These are phyloP conservation scores for Ceratotherium simum DNA, from an alignment of 2,113 vertebrate species.

Conservation along the genomic window DNA sequence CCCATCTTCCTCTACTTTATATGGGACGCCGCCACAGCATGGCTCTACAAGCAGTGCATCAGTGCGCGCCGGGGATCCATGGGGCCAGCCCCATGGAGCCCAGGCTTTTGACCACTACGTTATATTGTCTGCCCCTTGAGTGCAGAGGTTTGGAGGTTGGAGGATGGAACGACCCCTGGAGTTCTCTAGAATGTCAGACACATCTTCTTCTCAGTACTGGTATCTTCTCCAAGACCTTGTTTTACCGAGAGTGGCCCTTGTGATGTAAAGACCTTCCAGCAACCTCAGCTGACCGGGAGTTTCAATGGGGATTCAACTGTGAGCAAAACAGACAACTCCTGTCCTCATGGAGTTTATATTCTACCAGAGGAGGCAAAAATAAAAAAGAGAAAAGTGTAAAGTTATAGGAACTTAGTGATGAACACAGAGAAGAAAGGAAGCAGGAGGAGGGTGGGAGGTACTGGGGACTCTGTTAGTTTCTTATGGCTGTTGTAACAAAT, in stretches of 20 bases:
- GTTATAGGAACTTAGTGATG: not conserved
- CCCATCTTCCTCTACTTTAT: too few species aligned
- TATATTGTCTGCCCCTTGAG: not conserved
- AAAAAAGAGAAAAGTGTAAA: not conserved
- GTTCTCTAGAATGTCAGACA: not conserved
- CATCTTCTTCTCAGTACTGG: not conserved
- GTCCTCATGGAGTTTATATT: not conserved
- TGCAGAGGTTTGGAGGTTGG: not conserved
- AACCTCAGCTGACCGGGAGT: not conserved
- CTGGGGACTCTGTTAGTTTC: rapidly evolving
- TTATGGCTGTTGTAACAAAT: not conserved
- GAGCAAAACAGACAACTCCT: not conserved
- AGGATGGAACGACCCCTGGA: not conserved
- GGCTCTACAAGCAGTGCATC: too few species aligned
- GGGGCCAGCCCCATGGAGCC: too few species aligned
- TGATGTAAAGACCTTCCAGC: not conserved
- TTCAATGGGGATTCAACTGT: not conserved
- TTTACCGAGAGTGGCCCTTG: not conserved
- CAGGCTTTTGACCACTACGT: too few species aligned
- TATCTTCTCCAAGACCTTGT: not conserved
- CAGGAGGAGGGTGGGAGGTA: too few species aligned
- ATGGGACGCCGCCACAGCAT: too few species aligned
- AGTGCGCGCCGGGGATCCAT: too few species aligned
- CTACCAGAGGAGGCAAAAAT: not conserved
- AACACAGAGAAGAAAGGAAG: not conserved